Evolutionary conservation across 2,113 vertebrate species (phyloP).

Genomic region (Grallaria varia): DNA sequence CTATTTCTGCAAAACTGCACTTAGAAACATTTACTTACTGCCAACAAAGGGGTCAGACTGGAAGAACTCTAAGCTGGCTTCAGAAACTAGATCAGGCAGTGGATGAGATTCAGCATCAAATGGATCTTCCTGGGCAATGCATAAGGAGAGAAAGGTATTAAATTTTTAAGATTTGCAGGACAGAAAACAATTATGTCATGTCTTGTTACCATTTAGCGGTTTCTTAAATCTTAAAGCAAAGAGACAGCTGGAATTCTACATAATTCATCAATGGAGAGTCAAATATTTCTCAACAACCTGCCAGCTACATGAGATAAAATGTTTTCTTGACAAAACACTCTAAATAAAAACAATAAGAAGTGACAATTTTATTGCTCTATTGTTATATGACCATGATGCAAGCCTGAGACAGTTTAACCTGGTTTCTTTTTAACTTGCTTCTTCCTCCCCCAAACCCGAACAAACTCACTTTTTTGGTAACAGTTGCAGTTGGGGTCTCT

Average conservation of each 20-base stretch:
- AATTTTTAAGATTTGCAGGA: background rate
- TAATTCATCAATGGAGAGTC: background rate
- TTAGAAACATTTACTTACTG: constrained; percentile 79
- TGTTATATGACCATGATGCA: background rate
- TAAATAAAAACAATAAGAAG: background rate
- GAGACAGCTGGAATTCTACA: background rate
- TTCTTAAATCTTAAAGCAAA: background rate
- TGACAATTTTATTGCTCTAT: background rate
- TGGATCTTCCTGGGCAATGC: constrained; percentile 76
- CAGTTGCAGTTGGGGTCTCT: constrained; percentile 34
- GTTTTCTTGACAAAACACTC: background rate
- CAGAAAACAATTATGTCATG: background rate
- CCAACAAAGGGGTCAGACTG: constrained; percentile 93
- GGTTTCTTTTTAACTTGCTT: background rate
- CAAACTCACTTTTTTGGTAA: constrained; percentile 64
- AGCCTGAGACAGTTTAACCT: background rate
- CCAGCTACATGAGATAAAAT: background rate
- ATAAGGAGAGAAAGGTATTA: constrained; percentile 34
- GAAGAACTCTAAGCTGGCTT: constrained; percentile 89
- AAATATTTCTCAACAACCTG: background rate
- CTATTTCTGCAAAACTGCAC: background rate
- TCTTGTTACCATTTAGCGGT: background rate
- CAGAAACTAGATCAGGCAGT: constrained; percentile 73
- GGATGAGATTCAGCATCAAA: constrained; percentile 81
- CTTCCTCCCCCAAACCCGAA: background rate